phyloP scores from a whole-genome alignment of 2,888 invertebrate species.

The Tenthredo mesomela region DNA sequence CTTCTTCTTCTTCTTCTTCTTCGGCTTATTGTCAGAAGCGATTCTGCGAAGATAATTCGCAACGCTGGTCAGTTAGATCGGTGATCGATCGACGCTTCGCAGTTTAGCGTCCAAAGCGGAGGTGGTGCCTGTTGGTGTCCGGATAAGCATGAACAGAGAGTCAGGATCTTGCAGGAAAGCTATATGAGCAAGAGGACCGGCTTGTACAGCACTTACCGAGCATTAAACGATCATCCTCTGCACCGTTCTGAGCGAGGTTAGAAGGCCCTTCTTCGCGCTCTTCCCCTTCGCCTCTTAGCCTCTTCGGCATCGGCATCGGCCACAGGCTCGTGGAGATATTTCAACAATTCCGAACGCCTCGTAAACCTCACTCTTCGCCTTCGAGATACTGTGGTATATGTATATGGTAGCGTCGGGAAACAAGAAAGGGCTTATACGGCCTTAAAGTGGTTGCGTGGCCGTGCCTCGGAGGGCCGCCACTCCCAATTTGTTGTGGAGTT shows the following conservation, averaged over 20 bases:
- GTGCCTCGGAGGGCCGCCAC: slow-evolving; percentile 49
- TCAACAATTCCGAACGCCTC: slow-evolving; percentile 61
- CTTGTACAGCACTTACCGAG: slow-evolving; percentile 24
- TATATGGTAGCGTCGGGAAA: slow-evolving; percentile 54
- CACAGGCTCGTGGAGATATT: slow-evolving; percentile 55
- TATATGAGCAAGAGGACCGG: background rate
- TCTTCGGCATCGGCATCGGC: slow-evolving; percentile 31
- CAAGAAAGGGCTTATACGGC: slow-evolving; percentile 57
- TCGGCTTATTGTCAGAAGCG: background rate
- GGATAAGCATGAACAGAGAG: background rate
- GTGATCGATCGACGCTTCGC: slow-evolving; percentile 26
- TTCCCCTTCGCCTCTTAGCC: background rate
- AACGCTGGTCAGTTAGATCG: slow-evolving; percentile 13
- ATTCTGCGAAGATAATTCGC: background rate
- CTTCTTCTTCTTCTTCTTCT: background rate
- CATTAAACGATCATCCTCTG: slow-evolving; percentile 37
- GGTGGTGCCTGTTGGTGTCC: background rate
- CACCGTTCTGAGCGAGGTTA: background rate
- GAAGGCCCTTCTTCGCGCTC: slow-evolving; percentile 35
- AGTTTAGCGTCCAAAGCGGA: background rate
- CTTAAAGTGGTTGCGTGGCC: slow-evolving; percentile 55
- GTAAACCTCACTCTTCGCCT: slow-evolving; percentile 58
- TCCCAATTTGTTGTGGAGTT: slow-evolving; percentile 52
- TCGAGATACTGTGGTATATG: slow-evolving; percentile 40
- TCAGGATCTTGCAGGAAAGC: background rate